Base-by-base conservation (phyloP, 2,797 vertebrate species). In the Rhinatrema bivittatum region DNA sequence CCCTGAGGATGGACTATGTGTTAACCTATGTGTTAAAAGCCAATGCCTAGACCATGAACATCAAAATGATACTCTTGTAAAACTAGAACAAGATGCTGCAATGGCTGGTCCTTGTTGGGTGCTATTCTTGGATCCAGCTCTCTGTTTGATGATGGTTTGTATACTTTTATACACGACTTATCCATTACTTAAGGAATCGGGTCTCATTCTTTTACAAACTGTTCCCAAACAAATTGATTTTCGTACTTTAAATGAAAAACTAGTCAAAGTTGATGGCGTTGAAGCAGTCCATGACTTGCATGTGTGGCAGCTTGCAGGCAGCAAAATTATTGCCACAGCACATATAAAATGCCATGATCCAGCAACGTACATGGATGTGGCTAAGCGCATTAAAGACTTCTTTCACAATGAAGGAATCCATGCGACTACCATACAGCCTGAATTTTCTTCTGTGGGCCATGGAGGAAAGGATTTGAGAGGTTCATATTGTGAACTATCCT, bases 221-320 rank as follows among this genome's bases (percentile, higher is more conserved):
- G 96, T 99, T 46, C 96, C 96, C 40, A 97, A 99, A 63, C 94
- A 99, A 66, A 89, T 99, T 60, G 89, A 99, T 61, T 90, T 99
- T 43, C 82, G 83, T 56, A 78, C 76, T 36, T 85, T 99, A 58
- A 90, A 89, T 46, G 81, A 89, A 45, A 88, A 88, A 4, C 81
- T 99, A 12, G 79, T 85, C 16, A 56, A 58, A 26, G 76, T 97
- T 7, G 91, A 95, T 1, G 94, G 94, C 5, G 91, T 99, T 2
- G 82, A 98, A 60, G 96, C 94, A 16, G 89, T 99, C 56, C 96
- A 98, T 1, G 94, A 98, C 36, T 81, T 99, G 51, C 96, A 99
- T 69, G 89, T 99, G 46, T 99, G 96, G 94, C 94, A 97, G 60
- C 81, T 99, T 25, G 94, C 94, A 0, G 96, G 95, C 56, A 98